Percentiles rank a stretch among this genome's conserved stretches.
Conservation (phyloP, 2,797 vertebrate species). For the Calcarius lapponicus region DNA sequence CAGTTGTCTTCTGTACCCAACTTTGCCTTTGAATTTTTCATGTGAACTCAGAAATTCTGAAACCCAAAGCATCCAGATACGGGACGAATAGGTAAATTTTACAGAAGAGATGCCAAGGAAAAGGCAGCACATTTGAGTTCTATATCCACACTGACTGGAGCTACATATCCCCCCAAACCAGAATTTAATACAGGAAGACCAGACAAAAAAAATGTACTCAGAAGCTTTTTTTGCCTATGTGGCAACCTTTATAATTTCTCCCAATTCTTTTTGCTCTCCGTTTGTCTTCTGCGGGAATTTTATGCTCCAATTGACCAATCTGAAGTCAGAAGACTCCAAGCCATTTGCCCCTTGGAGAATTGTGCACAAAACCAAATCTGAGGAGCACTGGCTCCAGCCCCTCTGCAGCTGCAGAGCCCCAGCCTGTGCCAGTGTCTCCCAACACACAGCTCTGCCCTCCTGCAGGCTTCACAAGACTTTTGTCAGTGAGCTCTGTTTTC, state of each 20-base stretch:
- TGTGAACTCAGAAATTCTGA: not conserved
- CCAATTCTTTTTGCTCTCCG: not conserved
- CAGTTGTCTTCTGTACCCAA: not conserved
- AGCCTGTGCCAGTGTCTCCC: not conserved
- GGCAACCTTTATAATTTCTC: not conserved
- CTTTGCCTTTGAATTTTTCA: not conserved
- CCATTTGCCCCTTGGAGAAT: not conserved
- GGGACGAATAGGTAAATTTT: not conserved
- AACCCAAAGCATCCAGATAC: not conserved
- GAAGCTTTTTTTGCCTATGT: not conserved
- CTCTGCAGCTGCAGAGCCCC: not conserved
- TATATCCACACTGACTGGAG: not conserved
- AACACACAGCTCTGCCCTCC: not conserved
- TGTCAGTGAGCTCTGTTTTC: not conserved
- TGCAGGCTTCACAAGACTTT: not conserved
- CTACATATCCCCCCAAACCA: not conserved
- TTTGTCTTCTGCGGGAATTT: not conserved
- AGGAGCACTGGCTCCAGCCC: not conserved
- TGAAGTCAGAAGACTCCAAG: not conserved
- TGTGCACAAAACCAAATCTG: not conserved
- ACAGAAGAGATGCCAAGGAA: not conserved
- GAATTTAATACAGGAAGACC: not conserved
- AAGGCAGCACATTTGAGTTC: not conserved
- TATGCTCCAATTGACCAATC: accelerated
- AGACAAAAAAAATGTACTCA: not conserved